Evolutionary conservation across 2,113 vertebrate species (phyloP).

Genomic region (Notothenia coriiceps): DNA sequence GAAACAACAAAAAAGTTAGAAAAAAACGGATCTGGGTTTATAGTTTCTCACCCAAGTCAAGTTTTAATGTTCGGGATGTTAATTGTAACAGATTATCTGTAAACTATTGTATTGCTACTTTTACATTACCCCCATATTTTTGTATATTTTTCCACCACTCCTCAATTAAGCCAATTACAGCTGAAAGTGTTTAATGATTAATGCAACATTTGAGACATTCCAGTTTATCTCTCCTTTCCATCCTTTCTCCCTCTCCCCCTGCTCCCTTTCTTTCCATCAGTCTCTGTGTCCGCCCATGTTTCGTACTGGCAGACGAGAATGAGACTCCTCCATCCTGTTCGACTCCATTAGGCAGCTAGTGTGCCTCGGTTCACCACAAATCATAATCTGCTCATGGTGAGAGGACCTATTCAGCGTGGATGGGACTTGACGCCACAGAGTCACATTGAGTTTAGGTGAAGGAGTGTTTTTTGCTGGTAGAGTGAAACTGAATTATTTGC

Average conservation of each 20-base stretch:
- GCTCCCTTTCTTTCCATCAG: slow-evolving; percentile 45
- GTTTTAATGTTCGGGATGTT: no score
- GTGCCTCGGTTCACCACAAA: slow-evolving; percentile 67
- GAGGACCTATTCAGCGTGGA: slow-evolving; percentile 40
- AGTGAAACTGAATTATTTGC: slow-evolving; percentile 26
- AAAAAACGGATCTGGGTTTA: no score
- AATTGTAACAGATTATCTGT: neutral
- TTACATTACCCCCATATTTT: slow-evolving; percentile 1
- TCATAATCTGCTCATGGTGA: slow-evolving; percentile 69
- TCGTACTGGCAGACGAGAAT: slow-evolving; percentile 56
- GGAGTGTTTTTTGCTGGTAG: neutral
- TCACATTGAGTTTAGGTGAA: slow-evolving; percentile 46
- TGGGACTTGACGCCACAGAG: slow-evolving; percentile 44
- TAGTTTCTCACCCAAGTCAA: no score
- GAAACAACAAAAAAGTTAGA: no score
- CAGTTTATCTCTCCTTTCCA: slow-evolving; percentile 43
- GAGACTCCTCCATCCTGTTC: slow-evolving; percentile 70
- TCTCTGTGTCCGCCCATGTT: slow-evolving; percentile 34
- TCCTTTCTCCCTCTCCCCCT: slow-evolving; percentile 5
- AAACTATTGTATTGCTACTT: neutral
- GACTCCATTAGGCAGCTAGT: slow-evolving; percentile 75
- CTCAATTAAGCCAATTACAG: slow-evolving; percentile 73
- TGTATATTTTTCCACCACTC: neutral
- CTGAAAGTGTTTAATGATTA: slow-evolving; percentile 73
- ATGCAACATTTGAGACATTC: slow-evolving; percentile 71